Conservation (phyloP, 2,797 vertebrate species). For the Scolopax rusticola region DNA sequence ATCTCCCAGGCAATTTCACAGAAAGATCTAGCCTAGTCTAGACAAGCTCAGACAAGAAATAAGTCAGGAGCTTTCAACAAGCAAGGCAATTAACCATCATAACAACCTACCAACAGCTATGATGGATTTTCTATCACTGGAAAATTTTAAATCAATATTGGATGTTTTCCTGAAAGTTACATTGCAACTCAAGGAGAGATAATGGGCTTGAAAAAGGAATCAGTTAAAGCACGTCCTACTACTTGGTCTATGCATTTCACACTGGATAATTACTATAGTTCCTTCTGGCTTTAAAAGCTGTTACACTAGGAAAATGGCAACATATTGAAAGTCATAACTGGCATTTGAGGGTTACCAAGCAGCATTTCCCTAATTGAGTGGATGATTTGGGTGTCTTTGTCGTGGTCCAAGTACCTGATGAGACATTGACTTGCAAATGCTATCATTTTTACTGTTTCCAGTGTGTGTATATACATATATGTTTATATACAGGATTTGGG, state of each 20-base stretch:
- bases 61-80: not conserved
- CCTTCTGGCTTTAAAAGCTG: not conserved
- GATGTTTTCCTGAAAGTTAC: not conserved
- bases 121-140: not conserved
- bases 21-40: not conserved
- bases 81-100: not conserved
- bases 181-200: not conserved
- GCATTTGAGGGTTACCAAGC: not conserved
- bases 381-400: not conserved
- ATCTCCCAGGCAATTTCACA: not conserved
- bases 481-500: not conserved
- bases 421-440: not conserved
- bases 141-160: constrained; percentile 22
- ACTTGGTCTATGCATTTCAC: not conserved
- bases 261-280: not conserved
- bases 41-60: not conserved
- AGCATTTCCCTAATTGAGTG: not conserved
- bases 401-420: not conserved
- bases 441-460: not conserved
- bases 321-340: not conserved
- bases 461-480: not conserved
- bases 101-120: not conserved
- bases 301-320: not conserved
- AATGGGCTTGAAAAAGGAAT: not conserved
- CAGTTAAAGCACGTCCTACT: not conserved